Percentiles rank a stretch among this genome's conserved stretches.
Conservation (phyloP, 2,888 invertebrate species). For the Hypomecis punctinalis region DNA sequence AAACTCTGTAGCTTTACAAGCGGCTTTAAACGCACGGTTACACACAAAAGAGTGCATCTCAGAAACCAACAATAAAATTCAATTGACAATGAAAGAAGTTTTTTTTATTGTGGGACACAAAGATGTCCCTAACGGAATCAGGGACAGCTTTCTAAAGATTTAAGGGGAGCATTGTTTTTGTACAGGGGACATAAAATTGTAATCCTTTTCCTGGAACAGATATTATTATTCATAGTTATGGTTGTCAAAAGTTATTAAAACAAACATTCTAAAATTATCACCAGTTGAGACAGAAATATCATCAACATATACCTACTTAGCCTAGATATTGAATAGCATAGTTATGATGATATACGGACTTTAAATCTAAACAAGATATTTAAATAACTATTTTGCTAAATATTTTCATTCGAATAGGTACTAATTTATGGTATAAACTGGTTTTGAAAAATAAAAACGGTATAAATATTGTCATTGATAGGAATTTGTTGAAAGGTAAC, state of each 20-base stretch:
- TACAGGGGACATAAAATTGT: conserved; percentile 57
- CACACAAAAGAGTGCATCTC: conserved; percentile 80
- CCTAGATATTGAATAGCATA: conserved; percentile 28
- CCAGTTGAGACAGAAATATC: conserved; percentile 11
- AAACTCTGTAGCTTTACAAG: conserved; percentile 68
- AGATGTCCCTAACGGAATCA: conserved; percentile 75
- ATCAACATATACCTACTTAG: conserved; percentile 28
- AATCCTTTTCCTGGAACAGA: conserved; percentile 57
- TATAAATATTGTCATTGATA: conserved; percentile 8
- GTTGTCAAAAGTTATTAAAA: conserved; percentile 38
- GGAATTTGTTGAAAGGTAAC: conserved; percentile 5
- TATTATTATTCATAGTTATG: conserved; percentile 31
- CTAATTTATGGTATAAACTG: conserved; percentile 5
- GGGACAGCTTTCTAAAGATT: conserved; percentile 77
- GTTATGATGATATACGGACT: conserved; percentile 20
- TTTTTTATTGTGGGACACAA: conserved; percentile 65
- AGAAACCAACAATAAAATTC: conserved; percentile 84
- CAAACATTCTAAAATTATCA: conserved; percentile 18
- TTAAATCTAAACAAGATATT: conserved; percentile 16
- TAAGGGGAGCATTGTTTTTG: conserved; percentile 76
- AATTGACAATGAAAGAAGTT: conserved; percentile 81
- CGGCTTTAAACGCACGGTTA: conserved; percentile 82
- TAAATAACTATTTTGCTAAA: conserved; percentile 20
- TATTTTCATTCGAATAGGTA: background rate
- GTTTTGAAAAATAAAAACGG: conserved; percentile 5